A percentile compares a stretch with the other conserved stretches of the same genome.
Evolutionary conservation across 2,888 invertebrate species (phyloP).

Genomic region (Macrostomum cliftonense): DNA sequence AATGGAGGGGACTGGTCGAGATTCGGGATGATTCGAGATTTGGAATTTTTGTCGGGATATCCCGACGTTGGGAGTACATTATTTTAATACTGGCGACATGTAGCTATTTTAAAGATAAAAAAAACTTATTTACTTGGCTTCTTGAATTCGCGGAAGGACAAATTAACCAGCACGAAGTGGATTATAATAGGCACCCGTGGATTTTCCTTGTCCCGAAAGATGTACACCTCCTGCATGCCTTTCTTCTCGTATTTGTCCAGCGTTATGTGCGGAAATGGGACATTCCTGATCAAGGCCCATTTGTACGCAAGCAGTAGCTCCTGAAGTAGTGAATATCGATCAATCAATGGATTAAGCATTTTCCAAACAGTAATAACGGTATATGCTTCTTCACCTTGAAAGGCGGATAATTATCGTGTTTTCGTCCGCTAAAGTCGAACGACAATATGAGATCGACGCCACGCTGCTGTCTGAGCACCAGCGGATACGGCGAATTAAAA

Average conservation of each 20-base stretch:
- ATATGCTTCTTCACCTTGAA: conserved; percentile 27
- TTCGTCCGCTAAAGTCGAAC: conserved; percentile 39
- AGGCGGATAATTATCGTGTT: conserved; percentile 31
- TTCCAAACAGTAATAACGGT: no score
- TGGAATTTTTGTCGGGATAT: no score
- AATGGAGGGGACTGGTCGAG: no score
- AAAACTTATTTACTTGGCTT: conserved; percentile 30
- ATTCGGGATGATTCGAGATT: no score
- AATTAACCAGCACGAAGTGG: conserved; percentile 38
- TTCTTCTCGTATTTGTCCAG: conserved; percentile 29
- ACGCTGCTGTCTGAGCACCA: conserved; percentile 37
- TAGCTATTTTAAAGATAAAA: conserved; percentile 5
- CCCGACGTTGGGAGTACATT: no score
- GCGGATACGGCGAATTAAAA: conserved; percentile 40
- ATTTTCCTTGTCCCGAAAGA: conserved; percentile 36
- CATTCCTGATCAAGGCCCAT: conserved; percentile 37
- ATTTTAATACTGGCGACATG: not conserved
- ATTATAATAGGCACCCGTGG: conserved; percentile 37
- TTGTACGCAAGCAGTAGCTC: conserved; percentile 38
- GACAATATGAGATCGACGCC: conserved; percentile 37
- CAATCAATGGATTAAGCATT: not conserved
- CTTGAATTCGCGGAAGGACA: conserved; percentile 31
- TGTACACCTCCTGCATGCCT: conserved; percentile 36
- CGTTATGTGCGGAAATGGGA: conserved; percentile 39
- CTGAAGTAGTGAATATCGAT: conserved; percentile 16